Evolutionary conservation across 2,888 invertebrate species (phyloP), one percentile per base, ranked within the genome.

Genomic region (Leistus spinibarbis): DNA sequence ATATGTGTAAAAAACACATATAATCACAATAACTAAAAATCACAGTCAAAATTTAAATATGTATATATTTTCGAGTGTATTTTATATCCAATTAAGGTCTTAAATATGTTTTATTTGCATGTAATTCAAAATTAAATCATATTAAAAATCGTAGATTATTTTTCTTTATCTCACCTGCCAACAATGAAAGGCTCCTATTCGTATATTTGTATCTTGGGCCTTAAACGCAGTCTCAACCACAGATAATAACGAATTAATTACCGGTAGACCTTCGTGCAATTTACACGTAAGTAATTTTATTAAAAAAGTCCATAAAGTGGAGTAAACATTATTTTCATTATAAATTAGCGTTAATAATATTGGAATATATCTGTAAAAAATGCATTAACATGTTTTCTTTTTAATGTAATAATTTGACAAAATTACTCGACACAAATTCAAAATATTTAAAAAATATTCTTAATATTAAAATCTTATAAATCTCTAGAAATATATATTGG

Each of bases 201-300:
- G 87, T 69, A 88, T 87, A 16, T 80, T 81, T 4, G 88, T 84
- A 78, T 90, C 89, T 72, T 79, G 73, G 72, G 88, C 86, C 84
- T 92, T 93, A 81, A 94, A 94, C 24, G 92, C 93, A 65, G 85
- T 84, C 82, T 94, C 94, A n/a, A 92, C 91, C 0, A 93, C 89
- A 20, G 90, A 88, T 23, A 94, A 83, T 79, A 94, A 77, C 62
- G 79, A 78, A 77, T 85, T 85, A 3, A 67, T 23, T 7, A 73
- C 27, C 13, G 23, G 23, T 3, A 60, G 54, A 10, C 68, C 68
- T 53, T 53, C 27, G n/a, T 74, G 67, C n/a, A 74, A 67, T 54
- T 62, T 68, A 5, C 22, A 17, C 2, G 22, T 53, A 7, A 74
- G 23, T 23, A 67, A 54, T 67, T 54, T 60, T 7, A 40, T 23